Conservation (phyloP, 2,888 invertebrate species). For the Plebejus argus region DNA sequence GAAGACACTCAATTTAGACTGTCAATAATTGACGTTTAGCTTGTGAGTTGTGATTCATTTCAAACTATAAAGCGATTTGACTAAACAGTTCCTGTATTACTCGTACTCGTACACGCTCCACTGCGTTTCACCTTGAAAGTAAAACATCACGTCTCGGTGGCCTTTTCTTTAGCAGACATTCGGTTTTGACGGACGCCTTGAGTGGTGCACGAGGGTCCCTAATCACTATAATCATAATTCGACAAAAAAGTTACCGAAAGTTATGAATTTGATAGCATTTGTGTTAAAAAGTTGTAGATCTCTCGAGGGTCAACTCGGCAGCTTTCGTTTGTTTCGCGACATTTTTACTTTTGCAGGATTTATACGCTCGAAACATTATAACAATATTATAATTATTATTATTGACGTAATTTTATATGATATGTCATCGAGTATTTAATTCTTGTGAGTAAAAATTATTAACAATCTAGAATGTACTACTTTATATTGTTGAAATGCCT, state of each 20-base stretch:
- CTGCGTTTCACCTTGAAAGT: neutral
- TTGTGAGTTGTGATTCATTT: neutral
- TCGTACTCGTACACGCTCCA: no score
- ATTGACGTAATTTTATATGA: neutral
- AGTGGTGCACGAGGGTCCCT: neutral
- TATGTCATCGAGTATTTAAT: neutral
- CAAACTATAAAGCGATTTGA: neutral
- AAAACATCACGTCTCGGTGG: neutral
- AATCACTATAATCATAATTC: slow-evolving; percentile 1
- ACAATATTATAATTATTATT: no score
- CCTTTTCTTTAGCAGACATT: neutral
- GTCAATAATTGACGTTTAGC: no score
- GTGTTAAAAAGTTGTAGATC: neutral
- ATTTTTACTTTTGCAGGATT: neutral
- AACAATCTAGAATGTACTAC: neutral
- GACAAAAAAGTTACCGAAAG: slow-evolving; percentile 7
- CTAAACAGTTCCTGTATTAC: neutral
- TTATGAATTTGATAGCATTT: slow-evolving; percentile 7
- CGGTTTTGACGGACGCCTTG: neutral
- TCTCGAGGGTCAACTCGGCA: neutral
- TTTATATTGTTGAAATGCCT: neutral
- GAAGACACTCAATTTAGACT: no score
- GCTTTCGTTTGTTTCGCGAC: neutral
- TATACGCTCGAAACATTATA: neutral
- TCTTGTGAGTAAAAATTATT: neutral